Evolutionary conservation across 2,888 invertebrate species (phyloP).

Genomic region (Unio pictorum): DNA sequence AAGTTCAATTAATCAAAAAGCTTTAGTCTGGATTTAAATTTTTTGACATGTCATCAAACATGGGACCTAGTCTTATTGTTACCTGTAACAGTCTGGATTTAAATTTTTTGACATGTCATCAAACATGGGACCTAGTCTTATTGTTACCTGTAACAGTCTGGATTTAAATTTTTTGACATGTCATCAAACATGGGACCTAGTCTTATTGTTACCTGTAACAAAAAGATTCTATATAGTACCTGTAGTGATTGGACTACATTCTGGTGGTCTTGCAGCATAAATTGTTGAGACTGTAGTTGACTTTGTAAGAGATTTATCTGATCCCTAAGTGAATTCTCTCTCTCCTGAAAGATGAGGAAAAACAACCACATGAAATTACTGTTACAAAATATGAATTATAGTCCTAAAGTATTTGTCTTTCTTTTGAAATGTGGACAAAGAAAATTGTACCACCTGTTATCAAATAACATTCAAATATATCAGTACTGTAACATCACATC

Average conservation of each 20-base stretch:
- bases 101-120: background rate
- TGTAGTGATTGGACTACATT: slow-evolving; percentile 30
- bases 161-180: background rate
- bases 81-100: background rate
- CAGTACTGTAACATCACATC: background rate
- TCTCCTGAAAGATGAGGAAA: slow-evolving; percentile 34
- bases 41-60: background rate
- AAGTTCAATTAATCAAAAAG: background rate
- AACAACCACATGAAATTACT: background rate
- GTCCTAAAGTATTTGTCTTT: background rate
- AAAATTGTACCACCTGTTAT: too few species aligned
- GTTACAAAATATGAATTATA: background rate
- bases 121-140: background rate
- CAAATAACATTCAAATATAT: too few species aligned
- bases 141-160: too few species aligned
- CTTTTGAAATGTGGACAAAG: too few species aligned
- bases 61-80: background rate
- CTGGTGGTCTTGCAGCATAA: slow-evolving; percentile 48
- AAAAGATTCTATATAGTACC: slow-evolving; percentile 16
- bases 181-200: background rate
- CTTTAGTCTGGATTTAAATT: background rate
- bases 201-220: background rate
- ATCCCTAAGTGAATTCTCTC: slow-evolving; percentile 49
- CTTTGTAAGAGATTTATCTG: slow-evolving; percentile 53
- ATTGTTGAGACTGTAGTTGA: slow-evolving; percentile 49